phyloP scores from a whole-genome alignment of 2,113 vertebrate species.

The Litocranius walleri region DNA sequence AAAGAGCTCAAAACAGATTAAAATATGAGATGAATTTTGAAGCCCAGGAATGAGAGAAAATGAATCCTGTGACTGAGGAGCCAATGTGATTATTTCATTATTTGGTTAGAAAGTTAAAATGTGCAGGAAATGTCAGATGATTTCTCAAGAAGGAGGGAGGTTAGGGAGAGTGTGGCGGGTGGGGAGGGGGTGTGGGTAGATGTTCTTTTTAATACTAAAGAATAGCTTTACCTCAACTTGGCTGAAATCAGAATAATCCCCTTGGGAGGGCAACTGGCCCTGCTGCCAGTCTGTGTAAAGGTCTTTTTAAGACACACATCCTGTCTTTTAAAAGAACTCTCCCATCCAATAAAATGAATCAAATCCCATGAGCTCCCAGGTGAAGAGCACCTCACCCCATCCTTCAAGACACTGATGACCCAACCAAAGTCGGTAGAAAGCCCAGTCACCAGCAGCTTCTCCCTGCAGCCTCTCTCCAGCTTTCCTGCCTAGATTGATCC shows the following conservation, averaged over 20 bases:
- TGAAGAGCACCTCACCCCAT: neutral
- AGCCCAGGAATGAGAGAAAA: slow-evolving; percentile 73
- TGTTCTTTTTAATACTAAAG: slow-evolving; percentile 53
- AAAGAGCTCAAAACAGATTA: slow-evolving; percentile 79
- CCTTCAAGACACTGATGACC: neutral
- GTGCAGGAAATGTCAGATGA: slow-evolving; percentile 70
- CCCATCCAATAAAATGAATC: neutral
- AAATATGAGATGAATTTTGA: slow-evolving; percentile 76
- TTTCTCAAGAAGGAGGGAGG: slow-evolving; percentile 20
- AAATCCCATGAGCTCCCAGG: neutral
- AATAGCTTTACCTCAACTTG: slow-evolving; percentile 16
- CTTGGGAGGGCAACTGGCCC: neutral
- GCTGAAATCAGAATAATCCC: slow-evolving; percentile 27
- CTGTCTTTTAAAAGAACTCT: neutral
- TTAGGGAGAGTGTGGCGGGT: neutral
- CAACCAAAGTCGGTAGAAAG: neutral
- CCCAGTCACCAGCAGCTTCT: neutral
- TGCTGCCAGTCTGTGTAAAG: neutral
- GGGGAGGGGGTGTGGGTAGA: neutral
- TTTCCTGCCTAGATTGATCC: neutral
- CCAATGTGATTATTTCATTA: slow-evolving; percentile 73
- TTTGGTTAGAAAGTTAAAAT: slow-evolving; percentile 75
- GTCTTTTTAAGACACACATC: neutral
- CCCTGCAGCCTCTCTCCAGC: neutral
- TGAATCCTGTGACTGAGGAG: slow-evolving; percentile 66